phyloP scores from a whole-genome alignment of 1,140 invertebrate genomes.

The Drosophila orena region DNA sequence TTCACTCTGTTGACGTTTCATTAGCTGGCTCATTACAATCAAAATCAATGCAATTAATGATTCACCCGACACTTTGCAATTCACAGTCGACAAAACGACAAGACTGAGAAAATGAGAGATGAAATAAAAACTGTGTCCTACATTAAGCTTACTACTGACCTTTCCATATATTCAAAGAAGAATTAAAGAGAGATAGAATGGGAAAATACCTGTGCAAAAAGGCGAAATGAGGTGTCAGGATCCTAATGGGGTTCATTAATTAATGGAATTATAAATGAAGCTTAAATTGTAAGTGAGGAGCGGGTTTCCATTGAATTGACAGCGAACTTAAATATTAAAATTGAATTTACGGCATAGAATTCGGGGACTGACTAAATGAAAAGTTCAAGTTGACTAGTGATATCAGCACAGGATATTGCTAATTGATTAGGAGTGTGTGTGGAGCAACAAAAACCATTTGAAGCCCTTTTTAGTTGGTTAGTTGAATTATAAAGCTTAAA shows the following conservation, averaged over 20 bases:
- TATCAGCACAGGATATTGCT: too few relatives aligned
- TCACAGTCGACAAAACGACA: conserved; percentile 13
- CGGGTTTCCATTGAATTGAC: background rate
- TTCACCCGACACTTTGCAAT: conserved; percentile 16
- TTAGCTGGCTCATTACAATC: conserved; percentile 33
- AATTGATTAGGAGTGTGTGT: too few relatives aligned
- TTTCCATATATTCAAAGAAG: conserved; percentile 19
- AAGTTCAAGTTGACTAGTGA: background rate
- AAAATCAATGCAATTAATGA: conserved; percentile 48
- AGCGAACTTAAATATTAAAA: background rate
- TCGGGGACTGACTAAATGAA: background rate
- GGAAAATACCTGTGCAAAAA: conserved; percentile 7
- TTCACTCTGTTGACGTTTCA: conserved; percentile 28
- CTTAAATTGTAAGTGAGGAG: background rate
- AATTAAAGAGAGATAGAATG: background rate
- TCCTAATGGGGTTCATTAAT: conserved; percentile 26
- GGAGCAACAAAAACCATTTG: too few relatives aligned
- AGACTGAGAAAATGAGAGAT: conserved; percentile 7
- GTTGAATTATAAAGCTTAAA: conserved; percentile 5
- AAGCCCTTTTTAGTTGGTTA: background rate
- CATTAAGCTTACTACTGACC: conserved; percentile 7
- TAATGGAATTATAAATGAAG: conserved; percentile 9
- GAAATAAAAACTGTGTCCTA: conserved; percentile 7
- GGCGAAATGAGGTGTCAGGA: conserved; percentile 11
- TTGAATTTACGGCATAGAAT: too few relatives aligned